Base-by-base conservation (phyloP, 2,113 vertebrate genomes). In the Scartelaos histophorus region DNA sequence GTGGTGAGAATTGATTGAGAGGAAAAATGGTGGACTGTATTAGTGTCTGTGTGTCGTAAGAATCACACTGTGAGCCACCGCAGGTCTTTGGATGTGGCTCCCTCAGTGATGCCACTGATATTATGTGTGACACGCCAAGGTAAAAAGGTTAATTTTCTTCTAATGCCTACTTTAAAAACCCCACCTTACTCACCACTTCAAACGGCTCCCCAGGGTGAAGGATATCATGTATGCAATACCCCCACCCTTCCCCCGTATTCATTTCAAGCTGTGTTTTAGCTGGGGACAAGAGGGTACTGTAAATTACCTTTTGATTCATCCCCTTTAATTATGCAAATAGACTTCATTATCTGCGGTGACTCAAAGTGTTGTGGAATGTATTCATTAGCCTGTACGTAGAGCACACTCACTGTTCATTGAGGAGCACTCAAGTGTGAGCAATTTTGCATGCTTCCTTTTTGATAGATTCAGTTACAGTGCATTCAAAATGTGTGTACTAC, bases 311-410 rank as follows among this genome's bases (percentile, higher is more conserved):
- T 87, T 88, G 81, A 92, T 90, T 90, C 83, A 83, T 82, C 82
- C 82, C 70, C 76, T 87, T 85, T 88, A 90, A 92, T 91, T 90
- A 92, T 92, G 87, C 81, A 93, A 91, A 93, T 89, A 69, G 80
- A 79, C 82, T 85, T 88, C 77, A 88, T 91, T 87, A 91, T 88
- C 79, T 80, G 73, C 72, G 66, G 79, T 64, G 78, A 88, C 72
- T 84, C 81, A 82, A 88, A 83, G 86, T 83, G 85, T 81, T 85
- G 76, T 75, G 68, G 76, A 84, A 82, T 77, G 75, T 82, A 83
- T 87, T 90, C 79, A 85, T 89, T 89, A 88, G 81, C 77, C 67
- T 75, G 83, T 15, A 11, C 77, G 79, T 71, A 67, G 74, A 38
- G 75, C 67, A 45, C 21, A 7, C 69, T 61, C 74, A 75, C 75